Base-by-base conservation (phyloP, 2,888 invertebrate genomes). In the Pterostichus niger region DNA sequence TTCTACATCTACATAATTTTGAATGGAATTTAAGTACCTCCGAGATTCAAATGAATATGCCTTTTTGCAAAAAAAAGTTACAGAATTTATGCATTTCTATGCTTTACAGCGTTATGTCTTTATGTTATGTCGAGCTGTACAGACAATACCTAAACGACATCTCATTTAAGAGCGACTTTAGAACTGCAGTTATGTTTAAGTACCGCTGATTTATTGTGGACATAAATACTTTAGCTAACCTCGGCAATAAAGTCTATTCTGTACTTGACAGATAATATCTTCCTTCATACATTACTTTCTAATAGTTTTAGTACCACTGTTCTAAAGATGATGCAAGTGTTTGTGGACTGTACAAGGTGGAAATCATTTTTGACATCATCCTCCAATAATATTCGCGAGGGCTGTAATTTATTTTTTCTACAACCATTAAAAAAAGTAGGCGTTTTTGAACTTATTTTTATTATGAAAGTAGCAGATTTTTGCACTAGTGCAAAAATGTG, bases 141-240 rank as follows among this genome's bases (percentile, higher is more conserved):
- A 64, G 49, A 54, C 54, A 56, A 54, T 40, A 35, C 68, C 40
- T 40, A 64, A 24, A 52, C 6, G 52, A 54, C 31, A 15, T 76
- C 54, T 76, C 76, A 52, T 76, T 76, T 76, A 76, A 76, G 35
- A 76, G 31, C 40, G 33, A 76, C 76, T 76, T 76, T 76, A 76
- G 76, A 76, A 76, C 76, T 76, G 54, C 76, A 76, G 76, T 76
- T 76, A 76, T 76, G 76, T 33, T 44, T 76, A 76, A 76, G 76
- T 76, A 76, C 76, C 13, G 15, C 15, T 71, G 46, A 71, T 71
- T 71, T 71, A 71, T 71, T 44, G 10, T 17, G 10, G 24, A 17
- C 68, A 24, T 71, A 44, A 71, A 71, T 71, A 71, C 44, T 71
- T 17, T 71, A 40, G 68, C 40, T 44, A 44, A 71, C 11, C 56